These are phyloP conservation scores for Brienomyrus longianalis DNA, from an alignment of 2,113 vertebrate genomes.

Conservation along the genomic window DNA sequence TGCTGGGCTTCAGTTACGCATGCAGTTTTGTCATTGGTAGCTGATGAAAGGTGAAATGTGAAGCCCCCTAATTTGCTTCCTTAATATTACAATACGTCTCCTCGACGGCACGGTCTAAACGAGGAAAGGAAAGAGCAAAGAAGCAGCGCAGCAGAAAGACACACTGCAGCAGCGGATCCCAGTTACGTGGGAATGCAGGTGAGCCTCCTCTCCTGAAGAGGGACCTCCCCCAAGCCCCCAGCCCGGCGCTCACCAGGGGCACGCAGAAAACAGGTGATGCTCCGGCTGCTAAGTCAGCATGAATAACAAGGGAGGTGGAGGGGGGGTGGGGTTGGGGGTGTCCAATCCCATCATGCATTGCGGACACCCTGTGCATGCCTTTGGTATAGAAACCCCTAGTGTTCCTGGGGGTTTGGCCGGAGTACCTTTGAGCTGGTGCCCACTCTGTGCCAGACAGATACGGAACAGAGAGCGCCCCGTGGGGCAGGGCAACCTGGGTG, in stretches of 20 bases:
- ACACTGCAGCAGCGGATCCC: neutral
- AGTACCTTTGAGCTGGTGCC: slow-evolving; percentile 20
- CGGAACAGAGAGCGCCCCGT: neutral
- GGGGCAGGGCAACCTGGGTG: neutral
- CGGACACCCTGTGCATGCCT: neutral
- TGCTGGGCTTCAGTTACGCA: neutral
- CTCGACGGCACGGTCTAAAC: neutral
- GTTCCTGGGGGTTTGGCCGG: slow-evolving; percentile 30
- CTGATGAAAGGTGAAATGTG: too few relatives aligned
- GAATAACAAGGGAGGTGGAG: neutral
- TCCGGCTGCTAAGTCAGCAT: slow-evolving; percentile 54
- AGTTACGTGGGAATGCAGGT: slow-evolving; percentile 41
- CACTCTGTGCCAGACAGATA: neutral
- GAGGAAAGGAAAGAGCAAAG: neutral
- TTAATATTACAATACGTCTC: neutral
- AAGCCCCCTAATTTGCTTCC: neutral
- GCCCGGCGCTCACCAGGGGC: slow-evolving; percentile 47
- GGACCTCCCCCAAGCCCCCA: slow-evolving; percentile 53
- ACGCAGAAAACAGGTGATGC: slow-evolving; percentile 64
- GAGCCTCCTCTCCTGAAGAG: slow-evolving; percentile 43
- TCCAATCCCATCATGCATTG: neutral
- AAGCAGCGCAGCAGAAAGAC: neutral
- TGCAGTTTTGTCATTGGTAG: neutral
- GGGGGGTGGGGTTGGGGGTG: neutral
- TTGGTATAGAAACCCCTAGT: neutral